These are phyloP conservation scores for Pandion haliaetus DNA, from an alignment of 2,113 vertebrate species.

Conservation along the genomic window DNA sequence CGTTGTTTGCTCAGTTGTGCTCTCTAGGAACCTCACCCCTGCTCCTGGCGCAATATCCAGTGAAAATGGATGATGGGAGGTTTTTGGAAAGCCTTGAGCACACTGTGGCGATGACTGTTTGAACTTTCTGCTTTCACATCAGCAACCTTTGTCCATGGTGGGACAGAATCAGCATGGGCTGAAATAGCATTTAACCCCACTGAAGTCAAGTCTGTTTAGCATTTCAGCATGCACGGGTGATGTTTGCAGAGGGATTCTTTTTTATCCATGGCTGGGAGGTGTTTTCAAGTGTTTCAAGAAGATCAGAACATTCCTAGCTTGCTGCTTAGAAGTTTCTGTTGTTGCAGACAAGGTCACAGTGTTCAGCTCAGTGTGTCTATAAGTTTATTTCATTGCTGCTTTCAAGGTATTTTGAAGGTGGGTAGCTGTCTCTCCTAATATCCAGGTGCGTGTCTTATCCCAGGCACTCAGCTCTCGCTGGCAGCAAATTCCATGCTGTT, in stretches of 20 bases:
- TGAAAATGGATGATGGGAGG: background rate
- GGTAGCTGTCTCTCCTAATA: background rate
- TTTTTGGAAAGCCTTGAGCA: background rate
- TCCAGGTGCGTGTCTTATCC: background rate
- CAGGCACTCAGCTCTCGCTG: background rate
- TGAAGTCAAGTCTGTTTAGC: background rate
- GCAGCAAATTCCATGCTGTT: background rate
- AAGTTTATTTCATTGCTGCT: background rate
- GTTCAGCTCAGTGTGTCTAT: background rate
- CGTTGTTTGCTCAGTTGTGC: background rate
- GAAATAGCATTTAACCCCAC: background rate
- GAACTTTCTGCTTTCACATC: background rate
- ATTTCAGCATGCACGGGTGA: background rate
- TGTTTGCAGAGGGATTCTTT: background rate
- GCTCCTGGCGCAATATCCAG: background rate
- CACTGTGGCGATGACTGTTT: background rate
- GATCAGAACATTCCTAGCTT: background rate
- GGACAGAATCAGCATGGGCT: background rate
- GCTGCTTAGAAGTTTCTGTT: background rate
- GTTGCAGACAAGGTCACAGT: background rate
- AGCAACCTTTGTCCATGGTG: background rate
- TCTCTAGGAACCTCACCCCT: background rate
- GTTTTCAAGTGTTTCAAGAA: background rate
- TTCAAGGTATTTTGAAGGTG: background rate
- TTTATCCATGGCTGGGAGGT: background rate